Base-by-base conservation (phyloP, 2,888 invertebrate species). In the Sphecodes monilicornis region DNA sequence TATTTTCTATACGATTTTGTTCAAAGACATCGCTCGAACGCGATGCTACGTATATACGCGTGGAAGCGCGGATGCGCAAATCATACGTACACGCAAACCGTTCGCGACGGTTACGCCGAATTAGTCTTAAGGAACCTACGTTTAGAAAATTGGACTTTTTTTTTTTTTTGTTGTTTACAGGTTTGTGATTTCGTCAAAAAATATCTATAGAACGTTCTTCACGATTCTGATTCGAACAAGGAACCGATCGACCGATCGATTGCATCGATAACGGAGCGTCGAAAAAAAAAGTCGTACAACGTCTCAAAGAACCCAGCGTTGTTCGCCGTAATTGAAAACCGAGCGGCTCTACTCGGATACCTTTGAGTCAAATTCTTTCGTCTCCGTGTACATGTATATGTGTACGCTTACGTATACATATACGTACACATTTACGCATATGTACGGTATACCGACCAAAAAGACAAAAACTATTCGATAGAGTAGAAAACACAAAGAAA, bases 81-180 rank as follows among this genome's bases (percentile, higher is more conserved):
- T n/a, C 54, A 72, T 50, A 66, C 71, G 71, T 75, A 70, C 68
- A 57, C 60, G 73, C 76, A 46, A 85, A 79, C 69, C 70, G 22
- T 73, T n/a, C 78, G 57, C 76, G 76, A 85, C 64, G 76, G 80
- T 83, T 69, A 46, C 81, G 75, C 68, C 86, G 82, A 74, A 78
- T 88, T 86, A 88, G 43, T 80, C 82, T 88, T 86, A 86, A 74
- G 79, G 78, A 80, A 86, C 79, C 88, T 88, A 88, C 80, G 80
- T 75, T 89, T 89, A 84, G 84, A 89, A 90, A 88, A 89, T 73
- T 89, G 78, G 80, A 86, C 78, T 80, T 77, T 80, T 50, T 18
- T 80, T 50, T 18, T 13, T 22, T 22, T 29, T 29, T 60, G 29
- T 18, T 60, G 29, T 29, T 78, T 78, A 75, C 73, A 82, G 83